phyloP scores from a whole-genome alignment of 1,140 invertebrate species.

The Wiebesia pumilae region DNA sequence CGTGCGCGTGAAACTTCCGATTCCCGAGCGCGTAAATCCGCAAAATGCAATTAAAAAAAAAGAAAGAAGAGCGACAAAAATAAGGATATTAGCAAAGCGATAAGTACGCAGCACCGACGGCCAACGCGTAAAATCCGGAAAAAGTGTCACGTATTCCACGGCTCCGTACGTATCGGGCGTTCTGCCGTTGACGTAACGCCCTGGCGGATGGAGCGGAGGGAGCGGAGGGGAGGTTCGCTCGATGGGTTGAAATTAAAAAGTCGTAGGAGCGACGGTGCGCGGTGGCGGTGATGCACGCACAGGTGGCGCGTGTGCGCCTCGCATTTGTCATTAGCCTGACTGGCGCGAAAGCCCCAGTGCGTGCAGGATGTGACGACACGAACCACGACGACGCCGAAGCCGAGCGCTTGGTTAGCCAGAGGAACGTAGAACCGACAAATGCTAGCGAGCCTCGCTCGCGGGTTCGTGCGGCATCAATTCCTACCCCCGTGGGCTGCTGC shows the following conservation, averaged over 20 bases:
- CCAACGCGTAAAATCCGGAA: not conserved
- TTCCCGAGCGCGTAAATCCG: too few species aligned
- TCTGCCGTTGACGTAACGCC: not conserved
- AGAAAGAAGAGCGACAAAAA: not conserved
- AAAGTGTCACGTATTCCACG: not conserved
- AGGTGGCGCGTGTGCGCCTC: conserved; percentile 2
- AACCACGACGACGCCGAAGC: too few species aligned
- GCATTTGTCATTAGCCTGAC: conserved; percentile 47
- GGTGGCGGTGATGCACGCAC: not conserved
- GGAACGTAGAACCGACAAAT: too few species aligned
- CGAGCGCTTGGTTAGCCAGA: too few species aligned
- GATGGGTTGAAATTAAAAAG: conserved; percentile 43
- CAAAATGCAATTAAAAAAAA: too few species aligned
- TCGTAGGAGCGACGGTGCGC: conserved; percentile 15
- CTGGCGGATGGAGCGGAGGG: too few species aligned
- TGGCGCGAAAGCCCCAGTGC: conserved; percentile 24
- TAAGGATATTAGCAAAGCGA: not conserved
- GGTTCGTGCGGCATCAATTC: too few species aligned
- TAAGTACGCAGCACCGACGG: not conserved
- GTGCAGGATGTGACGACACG: conserved; percentile 13
- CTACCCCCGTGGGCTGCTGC: too few species aligned
- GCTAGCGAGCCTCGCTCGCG: too few species aligned
- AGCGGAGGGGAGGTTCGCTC: not conserved
- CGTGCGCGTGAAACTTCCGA: too few species aligned
- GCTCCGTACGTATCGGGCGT: not conserved